phyloP scores from a whole-genome alignment of 2,113 vertebrate species.

The Sisor rabdophorus region DNA sequence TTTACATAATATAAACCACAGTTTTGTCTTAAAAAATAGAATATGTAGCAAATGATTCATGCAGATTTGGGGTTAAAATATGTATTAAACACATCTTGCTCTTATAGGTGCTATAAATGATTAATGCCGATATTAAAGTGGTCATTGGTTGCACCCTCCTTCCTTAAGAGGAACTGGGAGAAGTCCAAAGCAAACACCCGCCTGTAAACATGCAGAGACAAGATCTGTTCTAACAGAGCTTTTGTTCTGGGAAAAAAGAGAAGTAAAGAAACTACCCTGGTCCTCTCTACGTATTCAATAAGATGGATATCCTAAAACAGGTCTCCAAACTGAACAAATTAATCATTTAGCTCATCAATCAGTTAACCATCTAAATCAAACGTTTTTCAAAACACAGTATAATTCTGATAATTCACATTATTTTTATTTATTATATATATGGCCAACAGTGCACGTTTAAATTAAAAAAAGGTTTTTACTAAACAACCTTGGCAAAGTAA shows the following conservation, averaged over 20 bases:
- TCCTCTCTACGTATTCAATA: constrained; percentile 28
- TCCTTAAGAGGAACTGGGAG: constrained; percentile 38
- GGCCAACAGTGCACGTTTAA: background rate
- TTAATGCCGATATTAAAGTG: constrained; percentile 34
- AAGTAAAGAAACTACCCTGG: constrained; percentile 41
- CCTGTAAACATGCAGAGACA: constrained; percentile 49
- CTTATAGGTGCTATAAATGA: constrained; percentile 32
- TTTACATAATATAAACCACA: constrained; percentile 24
- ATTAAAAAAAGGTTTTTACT: background rate
- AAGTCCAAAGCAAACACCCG: constrained; percentile 44
- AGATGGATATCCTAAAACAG: constrained; percentile 37
- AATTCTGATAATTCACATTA: background rate
- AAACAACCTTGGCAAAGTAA: constrained; percentile 12
- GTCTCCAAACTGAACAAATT: constrained; percentile 32
- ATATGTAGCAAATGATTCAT: constrained; percentile 3
- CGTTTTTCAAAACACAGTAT: background rate
- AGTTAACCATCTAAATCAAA: background rate
- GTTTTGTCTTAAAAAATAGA: background rate
- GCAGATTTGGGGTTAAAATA: constrained; percentile 1
- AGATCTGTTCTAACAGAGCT: constrained; percentile 39
- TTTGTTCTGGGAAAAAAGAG: constrained; percentile 42
- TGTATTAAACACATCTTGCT: background rate
- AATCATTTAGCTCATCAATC: constrained; percentile 41
- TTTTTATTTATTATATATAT: background rate
- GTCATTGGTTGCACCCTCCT: constrained; percentile 33